These are phyloP conservation scores for Archips xylosteana DNA, from an alignment of 2,888 invertebrate species.

Conservation along the genomic window DNA sequence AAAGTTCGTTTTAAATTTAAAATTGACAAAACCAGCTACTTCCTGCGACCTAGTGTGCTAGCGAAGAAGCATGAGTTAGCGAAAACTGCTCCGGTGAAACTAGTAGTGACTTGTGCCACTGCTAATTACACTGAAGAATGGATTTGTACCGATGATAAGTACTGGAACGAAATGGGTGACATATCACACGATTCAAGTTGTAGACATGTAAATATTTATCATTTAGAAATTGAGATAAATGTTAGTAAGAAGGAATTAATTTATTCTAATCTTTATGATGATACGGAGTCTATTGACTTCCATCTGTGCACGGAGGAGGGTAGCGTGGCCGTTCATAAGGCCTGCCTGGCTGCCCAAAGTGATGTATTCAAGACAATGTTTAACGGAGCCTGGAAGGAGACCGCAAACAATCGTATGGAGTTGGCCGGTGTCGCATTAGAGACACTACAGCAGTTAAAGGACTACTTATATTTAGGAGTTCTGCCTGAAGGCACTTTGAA, in stretches of 20 bases:
- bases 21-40: slow-evolving; percentile 11
- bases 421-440: slow-evolving; percentile 8
- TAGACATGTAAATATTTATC: slow-evolving; percentile 17
- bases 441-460: slow-evolving; percentile 11
- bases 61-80: slow-evolving; percentile 14
- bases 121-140: slow-evolving; percentile 15
- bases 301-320: slow-evolving; percentile 1
- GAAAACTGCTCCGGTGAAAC: background rate
- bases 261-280: slow-evolving; percentile 10
- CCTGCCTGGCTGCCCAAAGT: slow-evolving; percentile 14
- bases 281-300: background rate
- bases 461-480: slow-evolving; percentile 4
- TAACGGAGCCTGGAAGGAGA: slow-evolving; percentile 10
- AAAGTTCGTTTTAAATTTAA: slow-evolving; percentile 18
- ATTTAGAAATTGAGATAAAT: slow-evolving; percentile 14
- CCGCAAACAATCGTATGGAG: slow-evolving; percentile 5
- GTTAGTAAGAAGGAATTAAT: slow-evolving; percentile 10
- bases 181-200: slow-evolving; percentile 7
- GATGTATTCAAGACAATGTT: slow-evolving; percentile 13
- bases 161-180: slow-evolving; percentile 21
- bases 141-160: slow-evolving; percentile 13
- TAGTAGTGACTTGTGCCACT: background rate
- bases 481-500: background rate
- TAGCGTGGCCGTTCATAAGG: slow-evolving; percentile 12
- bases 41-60: background rate